A percentile compares a stretch with the other conserved stretches of the same genome.
Evolutionary conservation across 1,140 invertebrate species (phyloP).

Genomic region (Apis florea): DNA sequence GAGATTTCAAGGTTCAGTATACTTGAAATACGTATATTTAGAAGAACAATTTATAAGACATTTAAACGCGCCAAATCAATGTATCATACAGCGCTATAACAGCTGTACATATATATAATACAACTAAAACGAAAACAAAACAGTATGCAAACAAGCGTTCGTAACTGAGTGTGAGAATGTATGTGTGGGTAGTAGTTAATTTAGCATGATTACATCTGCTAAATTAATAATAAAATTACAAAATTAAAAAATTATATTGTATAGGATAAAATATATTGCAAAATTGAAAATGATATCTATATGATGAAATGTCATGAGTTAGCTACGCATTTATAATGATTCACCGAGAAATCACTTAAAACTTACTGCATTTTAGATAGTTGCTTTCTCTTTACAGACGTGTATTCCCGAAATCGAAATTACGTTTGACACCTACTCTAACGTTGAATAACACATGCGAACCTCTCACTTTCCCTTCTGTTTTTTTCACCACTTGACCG

Average conservation of each 20-base stretch:
- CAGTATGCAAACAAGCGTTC: background rate
- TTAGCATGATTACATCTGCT: background rate
- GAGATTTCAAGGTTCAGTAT: background rate
- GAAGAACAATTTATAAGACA: slow-evolving; percentile 17
- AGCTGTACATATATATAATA: slow-evolving; percentile 8
- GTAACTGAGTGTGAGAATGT: background rate
- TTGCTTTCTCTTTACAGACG: background rate
- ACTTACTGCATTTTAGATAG: slow-evolving; percentile 51
- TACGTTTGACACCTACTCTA: background rate
- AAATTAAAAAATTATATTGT: background rate
- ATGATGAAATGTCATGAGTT: background rate
- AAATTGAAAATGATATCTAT: slow-evolving; percentile 42
- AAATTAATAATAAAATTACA: background rate
- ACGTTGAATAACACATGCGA: slow-evolving; percentile 32
- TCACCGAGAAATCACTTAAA: background rate
- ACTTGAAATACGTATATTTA: slow-evolving; percentile 4
- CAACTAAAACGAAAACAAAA: slow-evolving; percentile 16
- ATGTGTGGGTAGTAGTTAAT: background rate
- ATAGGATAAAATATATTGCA: background rate
- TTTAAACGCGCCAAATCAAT: slow-evolving; percentile 37
- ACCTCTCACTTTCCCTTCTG: slow-evolving; percentile 44
- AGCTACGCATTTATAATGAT: background rate
- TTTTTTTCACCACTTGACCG: slow-evolving; percentile 31
- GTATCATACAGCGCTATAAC: slow-evolving; percentile 18
- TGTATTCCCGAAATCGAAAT: slow-evolving; percentile 8